A percentile compares a stretch with the other conserved stretches of the same genome.
These are phyloP conservation scores for Semotilus atromaculatus DNA, from an alignment of 2,797 vertebrate genomes.

Conservation along the genomic window DNA sequence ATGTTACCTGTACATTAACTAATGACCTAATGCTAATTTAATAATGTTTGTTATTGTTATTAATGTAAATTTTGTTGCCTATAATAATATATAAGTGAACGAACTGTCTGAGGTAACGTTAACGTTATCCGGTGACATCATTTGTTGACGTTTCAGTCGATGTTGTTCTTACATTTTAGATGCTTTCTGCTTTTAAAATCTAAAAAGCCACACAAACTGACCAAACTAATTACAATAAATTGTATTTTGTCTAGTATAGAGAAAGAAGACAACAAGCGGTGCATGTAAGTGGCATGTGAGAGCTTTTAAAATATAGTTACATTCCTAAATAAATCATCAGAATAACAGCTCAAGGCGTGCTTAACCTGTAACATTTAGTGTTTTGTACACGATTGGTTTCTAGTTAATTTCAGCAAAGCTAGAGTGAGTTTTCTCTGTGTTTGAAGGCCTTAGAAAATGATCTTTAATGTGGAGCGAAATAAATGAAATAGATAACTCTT, in stretches of 20 bases:
- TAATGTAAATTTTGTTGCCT: too few relatives aligned
- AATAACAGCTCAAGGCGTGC: not conserved
- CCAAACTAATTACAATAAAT: not conserved
- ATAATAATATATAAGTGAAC: not conserved
- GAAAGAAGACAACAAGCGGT: not conserved
- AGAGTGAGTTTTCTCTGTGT: slow-evolving; percentile 10
- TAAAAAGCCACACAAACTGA: not conserved
- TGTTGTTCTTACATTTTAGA: not conserved
- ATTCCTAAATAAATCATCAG: not conserved
- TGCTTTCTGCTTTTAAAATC: not conserved
- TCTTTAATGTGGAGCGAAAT: not conserved
- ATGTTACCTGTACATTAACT: not conserved
- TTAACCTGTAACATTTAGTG: too few relatives aligned
- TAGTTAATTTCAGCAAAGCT: not conserved
- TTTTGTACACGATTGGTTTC: not conserved
- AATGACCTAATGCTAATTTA: not conserved
- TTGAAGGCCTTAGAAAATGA: slow-evolving; percentile 6
- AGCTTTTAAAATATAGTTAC: not conserved
- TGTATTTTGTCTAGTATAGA: not conserved
- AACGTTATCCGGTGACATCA: not conserved
- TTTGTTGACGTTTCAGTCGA: not conserved
- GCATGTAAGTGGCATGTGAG: not conserved
- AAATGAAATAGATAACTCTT: slow-evolving; percentile 24
- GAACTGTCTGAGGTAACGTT: not conserved
- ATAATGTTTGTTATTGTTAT: not conserved